Base-by-base conservation (phyloP, 1,140 invertebrate genomes). In the Drosophila trapezifrons region DNA sequence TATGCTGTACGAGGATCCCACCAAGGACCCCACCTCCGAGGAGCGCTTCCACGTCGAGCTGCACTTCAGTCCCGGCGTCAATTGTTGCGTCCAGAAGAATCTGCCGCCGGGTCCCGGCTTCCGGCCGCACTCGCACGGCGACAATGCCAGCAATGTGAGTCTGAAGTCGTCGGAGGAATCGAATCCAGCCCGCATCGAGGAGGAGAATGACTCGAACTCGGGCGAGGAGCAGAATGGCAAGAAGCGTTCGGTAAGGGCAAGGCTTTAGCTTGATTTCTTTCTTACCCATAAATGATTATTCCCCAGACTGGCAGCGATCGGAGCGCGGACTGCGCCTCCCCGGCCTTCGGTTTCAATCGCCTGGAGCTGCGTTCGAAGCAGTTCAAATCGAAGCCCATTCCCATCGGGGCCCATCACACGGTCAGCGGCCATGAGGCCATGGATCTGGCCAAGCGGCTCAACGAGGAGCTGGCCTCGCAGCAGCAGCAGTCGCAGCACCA, bases 1-100 rank as follows among this genome's bases (percentile, higher is more conserved):
- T 5, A 99, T 99, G 98, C 93, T 99, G n/a, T 99, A 99, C 91
- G 98, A 99, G 93, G 98, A 99, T 93, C 98, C 98, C 6, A 99
- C 97, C 0, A 99, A 99, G 92, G 97, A 98, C 93, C 96, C 96
- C 0, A 95, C 93, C 40, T 97, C 96, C 13, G 97, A 98, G 87
- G 96, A 97, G 92, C 94, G 97, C 71, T 99, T 99, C 91, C 98
- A 99, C 91, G 97, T 99, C 40, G 98, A 99, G 93, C 93, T 99
- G 15, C 98, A 99, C 93, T 99, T 99, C 90, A 99, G 98, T 93
- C 98, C 98, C 2, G 98, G 98, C 45, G 98, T 98, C 1, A 98
- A 98, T 92, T 98, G 97, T 92, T 98, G 97, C 91, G 97, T 98
- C 13, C 97, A 98, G 82, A 98, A 98, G 91, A 98, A 98, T 93